A percentile compares a stretch with the other conserved stretches of the same genome.
Conservation (phyloP, 2,797 vertebrate genomes). For the Poeciliopsis gracilis region DNA sequence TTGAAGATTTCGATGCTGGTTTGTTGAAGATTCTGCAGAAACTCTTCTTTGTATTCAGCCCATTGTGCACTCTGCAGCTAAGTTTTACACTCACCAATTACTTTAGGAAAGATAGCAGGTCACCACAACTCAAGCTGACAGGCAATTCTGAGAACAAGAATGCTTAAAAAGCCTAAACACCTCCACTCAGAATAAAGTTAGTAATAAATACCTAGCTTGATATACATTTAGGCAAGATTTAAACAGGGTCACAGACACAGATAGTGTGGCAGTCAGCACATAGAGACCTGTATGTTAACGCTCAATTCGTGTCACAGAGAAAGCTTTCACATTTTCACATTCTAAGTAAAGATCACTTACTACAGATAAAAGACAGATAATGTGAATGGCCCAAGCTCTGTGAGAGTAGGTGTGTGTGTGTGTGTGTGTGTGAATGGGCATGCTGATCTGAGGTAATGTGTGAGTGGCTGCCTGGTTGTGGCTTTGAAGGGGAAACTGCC, state of each 20-base stretch:
- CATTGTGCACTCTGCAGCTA: slow-evolving; percentile 30
- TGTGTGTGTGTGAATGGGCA: slow-evolving; percentile 9
- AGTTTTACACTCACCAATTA: slow-evolving; percentile 67
- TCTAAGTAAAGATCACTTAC: slow-evolving; percentile 40
- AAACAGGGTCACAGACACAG: slow-evolving; percentile 6
- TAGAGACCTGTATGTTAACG: slow-evolving; percentile 9
- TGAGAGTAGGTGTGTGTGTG: slow-evolving; percentile 6
- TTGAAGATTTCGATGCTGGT: no score
- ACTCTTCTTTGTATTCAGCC: slow-evolving; percentile 37
- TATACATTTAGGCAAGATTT: slow-evolving; percentile 17
- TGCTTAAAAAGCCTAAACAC: slow-evolving; percentile 44
- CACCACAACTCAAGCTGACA: slow-evolving; percentile 60
- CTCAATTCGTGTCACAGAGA: slow-evolving; percentile 44
- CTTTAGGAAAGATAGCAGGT: slow-evolving; percentile 34
- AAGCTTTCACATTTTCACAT: slow-evolving; percentile 32
- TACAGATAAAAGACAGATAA: slow-evolving; percentile 19
- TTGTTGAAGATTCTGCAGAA: slow-evolving; percentile 40
- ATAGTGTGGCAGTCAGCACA: slow-evolving; percentile 22
- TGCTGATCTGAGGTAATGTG: slow-evolving; percentile 32
- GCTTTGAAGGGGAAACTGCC: slow-evolving; percentile 41
- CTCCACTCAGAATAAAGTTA: slow-evolving; percentile 25
- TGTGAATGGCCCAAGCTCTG: slow-evolving; percentile 35
- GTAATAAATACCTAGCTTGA: slow-evolving; percentile 21
- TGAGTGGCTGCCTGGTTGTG: slow-evolving; percentile 41
- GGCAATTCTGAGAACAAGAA: slow-evolving; percentile 47